Percentiles rank a stretch among this genome's conserved stretches.
These are phyloP conservation scores for Pseudochromis fuscus DNA, from an alignment of 2,797 vertebrate species.

Conservation along the genomic window DNA sequence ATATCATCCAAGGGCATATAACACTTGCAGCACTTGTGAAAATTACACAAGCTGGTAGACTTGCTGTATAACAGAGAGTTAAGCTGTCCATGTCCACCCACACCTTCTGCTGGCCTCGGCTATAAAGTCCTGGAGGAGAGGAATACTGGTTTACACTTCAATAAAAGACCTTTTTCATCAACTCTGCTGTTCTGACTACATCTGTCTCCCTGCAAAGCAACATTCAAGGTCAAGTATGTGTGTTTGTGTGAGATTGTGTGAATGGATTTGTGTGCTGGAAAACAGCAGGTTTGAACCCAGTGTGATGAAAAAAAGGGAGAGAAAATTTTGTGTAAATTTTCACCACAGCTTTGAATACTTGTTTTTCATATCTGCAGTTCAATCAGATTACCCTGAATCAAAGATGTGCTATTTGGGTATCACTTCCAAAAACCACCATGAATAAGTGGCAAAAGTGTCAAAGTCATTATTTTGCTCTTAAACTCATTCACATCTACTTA, in stretches of 20 bases:
- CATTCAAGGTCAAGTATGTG: conserved; percentile 58
- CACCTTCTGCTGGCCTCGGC: conserved; percentile 62
- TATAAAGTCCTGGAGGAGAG: conserved; percentile 62
- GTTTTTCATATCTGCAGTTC: conserved; percentile 23
- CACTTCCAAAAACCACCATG: background rate
- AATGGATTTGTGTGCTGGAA: conserved; percentile 23
- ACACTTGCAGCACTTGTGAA: conserved; percentile 55
- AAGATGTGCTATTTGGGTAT: background rate
- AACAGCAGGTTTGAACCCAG: conserved; percentile 11
- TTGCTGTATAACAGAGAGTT: conserved; percentile 51
- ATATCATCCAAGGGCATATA: conserved; percentile 58
- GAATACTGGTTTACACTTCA: conserved; percentile 68
- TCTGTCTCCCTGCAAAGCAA: conserved; percentile 41
- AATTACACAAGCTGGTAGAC: conserved; percentile 60
- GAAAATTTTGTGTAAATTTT: background rate
- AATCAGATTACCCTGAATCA: background rate
- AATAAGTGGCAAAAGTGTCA: background rate
- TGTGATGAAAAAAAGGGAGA: conserved; percentile 24
- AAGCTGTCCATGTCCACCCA: conserved; percentile 62
- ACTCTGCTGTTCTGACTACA: conserved; percentile 46
- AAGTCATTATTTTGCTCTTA: conserved; percentile 20
- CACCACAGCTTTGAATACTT: conserved; percentile 8
- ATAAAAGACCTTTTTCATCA: conserved; percentile 72
- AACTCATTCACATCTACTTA: conserved; percentile 21
- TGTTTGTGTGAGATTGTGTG: background rate